A percentile compares a stretch with the other conserved stretches of the same genome.
Evolutionary conservation across 2,797 vertebrate species (phyloP).

Genomic region (Rallus crepitans): DNA sequence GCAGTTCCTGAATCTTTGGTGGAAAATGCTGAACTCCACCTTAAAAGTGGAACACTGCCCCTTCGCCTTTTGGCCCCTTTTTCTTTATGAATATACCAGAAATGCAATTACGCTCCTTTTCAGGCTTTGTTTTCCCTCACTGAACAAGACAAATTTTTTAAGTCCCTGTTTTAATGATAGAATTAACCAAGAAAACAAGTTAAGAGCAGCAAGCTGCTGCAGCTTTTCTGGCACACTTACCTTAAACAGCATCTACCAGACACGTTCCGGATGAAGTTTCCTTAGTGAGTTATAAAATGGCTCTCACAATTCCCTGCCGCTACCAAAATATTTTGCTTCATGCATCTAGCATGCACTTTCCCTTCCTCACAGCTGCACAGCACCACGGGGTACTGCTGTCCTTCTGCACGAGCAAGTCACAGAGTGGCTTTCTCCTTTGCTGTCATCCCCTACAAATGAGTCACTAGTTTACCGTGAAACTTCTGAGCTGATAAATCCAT

Average conservation of each 20-base stretch:
- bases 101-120: background rate
- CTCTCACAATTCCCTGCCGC: background rate
- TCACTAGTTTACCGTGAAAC: background rate
- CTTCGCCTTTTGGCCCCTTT: background rate
- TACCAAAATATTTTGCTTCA: background rate
- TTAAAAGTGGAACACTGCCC: background rate
- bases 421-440: background rate
- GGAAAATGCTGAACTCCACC: background rate
- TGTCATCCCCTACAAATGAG: background rate
- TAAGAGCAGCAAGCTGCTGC: background rate
- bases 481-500: background rate
- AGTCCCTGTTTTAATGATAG: background rate
- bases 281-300: background rate
- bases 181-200: background rate
- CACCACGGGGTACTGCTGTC: accelerated
- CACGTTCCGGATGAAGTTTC: background rate
- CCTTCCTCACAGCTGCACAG: background rate
- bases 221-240: background rate
- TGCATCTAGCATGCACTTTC: background rate
- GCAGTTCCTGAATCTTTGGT: background rate
- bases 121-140: background rate
- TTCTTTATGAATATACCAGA: background rate
- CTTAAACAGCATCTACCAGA: background rate
- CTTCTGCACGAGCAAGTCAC: accelerated
- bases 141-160: background rate